A percentile compares a stretch with the other conserved stretches of the same genome.
phyloP scores from a whole-genome alignment of 2,797 vertebrate genomes.

The Bradypus variegatus region DNA sequence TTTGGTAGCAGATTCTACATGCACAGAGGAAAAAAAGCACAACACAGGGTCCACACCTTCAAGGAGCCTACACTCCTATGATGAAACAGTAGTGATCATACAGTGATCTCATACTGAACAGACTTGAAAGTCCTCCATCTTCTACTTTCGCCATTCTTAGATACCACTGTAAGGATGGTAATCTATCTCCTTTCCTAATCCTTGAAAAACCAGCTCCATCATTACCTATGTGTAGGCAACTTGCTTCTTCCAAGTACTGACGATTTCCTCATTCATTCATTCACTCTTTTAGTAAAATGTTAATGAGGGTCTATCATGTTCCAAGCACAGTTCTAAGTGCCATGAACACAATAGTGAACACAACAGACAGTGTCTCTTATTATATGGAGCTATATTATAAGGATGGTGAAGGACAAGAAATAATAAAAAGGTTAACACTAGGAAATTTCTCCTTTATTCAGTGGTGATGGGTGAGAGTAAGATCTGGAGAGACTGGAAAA shows the following conservation, averaged over 20 bases:
- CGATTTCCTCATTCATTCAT: conserved; percentile 11
- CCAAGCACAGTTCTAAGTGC: neutral
- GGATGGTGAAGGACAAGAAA: neutral
- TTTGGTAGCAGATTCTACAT: neutral
- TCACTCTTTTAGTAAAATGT: neutral
- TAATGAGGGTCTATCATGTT: neutral
- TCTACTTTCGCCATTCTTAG: conserved; percentile 17
- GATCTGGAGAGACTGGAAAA: conserved; percentile 16
- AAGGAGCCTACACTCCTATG: neutral
- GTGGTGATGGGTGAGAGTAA: neutral
- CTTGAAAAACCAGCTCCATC: neutral
- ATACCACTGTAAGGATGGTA: neutral
- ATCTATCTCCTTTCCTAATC: neutral
- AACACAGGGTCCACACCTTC: neutral
- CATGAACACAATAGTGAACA: neutral
- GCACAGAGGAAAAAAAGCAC: neutral
- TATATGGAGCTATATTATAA: neutral
- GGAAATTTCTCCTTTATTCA: neutral
- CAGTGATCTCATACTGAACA: neutral
- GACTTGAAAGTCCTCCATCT: neutral
- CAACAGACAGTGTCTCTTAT: neutral
- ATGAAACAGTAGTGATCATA: neutral
- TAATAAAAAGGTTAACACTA: neutral
- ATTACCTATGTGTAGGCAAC: neutral
- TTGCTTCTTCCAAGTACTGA: conserved; percentile 15